A percentile compares a stretch with the other conserved stretches of the same genome.
Conservation (phyloP, 1,140 invertebrate species). For the Anoplophora glabripennis region DNA sequence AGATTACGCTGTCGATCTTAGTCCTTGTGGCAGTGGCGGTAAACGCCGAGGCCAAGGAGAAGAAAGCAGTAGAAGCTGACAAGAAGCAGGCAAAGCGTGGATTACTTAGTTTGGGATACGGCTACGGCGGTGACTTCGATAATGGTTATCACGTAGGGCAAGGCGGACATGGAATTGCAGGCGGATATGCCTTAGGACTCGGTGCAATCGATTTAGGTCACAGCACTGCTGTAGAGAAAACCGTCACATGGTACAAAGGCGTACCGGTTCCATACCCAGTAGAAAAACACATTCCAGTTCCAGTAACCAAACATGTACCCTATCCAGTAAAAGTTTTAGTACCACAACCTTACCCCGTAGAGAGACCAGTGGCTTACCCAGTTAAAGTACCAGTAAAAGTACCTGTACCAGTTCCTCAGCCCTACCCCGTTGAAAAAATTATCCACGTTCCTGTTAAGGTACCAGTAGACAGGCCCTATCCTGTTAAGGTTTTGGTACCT, state of each 20-base stretch:
- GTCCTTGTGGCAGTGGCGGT: slow-evolving; percentile 65
- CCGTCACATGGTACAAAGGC: slow-evolving; percentile 44
- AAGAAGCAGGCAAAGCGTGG: slow-evolving; percentile 69
- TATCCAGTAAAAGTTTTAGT: slow-evolving; percentile 53
- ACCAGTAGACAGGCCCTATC: slow-evolving; percentile 25
- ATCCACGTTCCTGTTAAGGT: slow-evolving; percentile 60
- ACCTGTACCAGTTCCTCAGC: slow-evolving; percentile 58
- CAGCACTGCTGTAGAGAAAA: slow-evolving; percentile 61
- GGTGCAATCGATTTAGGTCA: slow-evolving; percentile 35
- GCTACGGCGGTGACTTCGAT: slow-evolving; percentile 59
- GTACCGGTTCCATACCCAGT: slow-evolving; percentile 55
- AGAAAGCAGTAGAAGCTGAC: slow-evolving; percentile 61
- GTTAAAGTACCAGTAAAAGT: slow-evolving; percentile 58
- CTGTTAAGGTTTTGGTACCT: slow-evolving; percentile 57
- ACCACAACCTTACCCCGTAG: slow-evolving; percentile 60
- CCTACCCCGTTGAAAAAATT: slow-evolving; percentile 60
- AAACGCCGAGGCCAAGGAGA: slow-evolving; percentile 59
- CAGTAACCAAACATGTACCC: slow-evolving; percentile 54
- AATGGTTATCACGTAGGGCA: slow-evolving; percentile 55
- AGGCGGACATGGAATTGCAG: slow-evolving; percentile 46
- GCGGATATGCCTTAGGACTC: slow-evolving; percentile 30
- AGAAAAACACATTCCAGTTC: slow-evolving; percentile 62
- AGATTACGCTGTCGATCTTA: slow-evolving; percentile 69
- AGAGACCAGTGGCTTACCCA: slow-evolving; percentile 57
- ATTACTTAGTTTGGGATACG: slow-evolving; percentile 56